These are phyloP conservation scores for Gadus chalcogrammus DNA, from an alignment of 2,113 vertebrate species.

Conservation along the genomic window DNA sequence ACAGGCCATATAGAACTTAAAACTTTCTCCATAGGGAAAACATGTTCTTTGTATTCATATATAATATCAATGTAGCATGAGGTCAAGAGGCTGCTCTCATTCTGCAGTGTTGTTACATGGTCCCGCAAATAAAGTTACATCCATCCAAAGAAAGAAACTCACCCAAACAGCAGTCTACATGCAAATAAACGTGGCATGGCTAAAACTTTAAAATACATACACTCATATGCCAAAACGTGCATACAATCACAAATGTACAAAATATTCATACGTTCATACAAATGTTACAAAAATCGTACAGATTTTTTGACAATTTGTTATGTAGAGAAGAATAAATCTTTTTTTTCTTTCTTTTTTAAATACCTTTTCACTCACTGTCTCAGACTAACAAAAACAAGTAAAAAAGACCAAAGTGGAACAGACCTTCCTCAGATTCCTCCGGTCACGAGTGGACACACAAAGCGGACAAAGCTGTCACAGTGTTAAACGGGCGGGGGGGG, in stretches of 20 bases:
- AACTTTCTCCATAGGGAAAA: slow-evolving; percentile 94
- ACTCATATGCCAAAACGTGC: slow-evolving; percentile 72
- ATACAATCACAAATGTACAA: slow-evolving; percentile 69
- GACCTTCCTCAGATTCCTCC: slow-evolving; percentile 34
- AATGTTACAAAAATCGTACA: slow-evolving; percentile 65
- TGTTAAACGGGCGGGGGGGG: slow-evolving; percentile 54
- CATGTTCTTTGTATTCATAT: slow-evolving; percentile 73
- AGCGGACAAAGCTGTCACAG: slow-evolving; percentile 65
- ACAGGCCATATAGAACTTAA: slow-evolving; percentile 82
- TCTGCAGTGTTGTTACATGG: slow-evolving; percentile 79
- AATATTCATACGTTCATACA: slow-evolving; percentile 67
- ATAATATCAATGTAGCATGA: slow-evolving; percentile 83
- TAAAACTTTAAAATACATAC: slow-evolving; percentile 64
- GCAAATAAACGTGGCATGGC: slow-evolving; percentile 70
- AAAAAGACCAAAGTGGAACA: slow-evolving; percentile 7
- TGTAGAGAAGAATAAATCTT: slow-evolving; percentile 47
- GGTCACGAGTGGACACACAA: slow-evolving; percentile 32
- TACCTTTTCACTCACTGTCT: slow-evolving; percentile 39
- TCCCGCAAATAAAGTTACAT: slow-evolving; percentile 67
- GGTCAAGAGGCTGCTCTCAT: slow-evolving; percentile 78
- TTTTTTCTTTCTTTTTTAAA: slow-evolving; percentile 40
- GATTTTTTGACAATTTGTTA: slow-evolving; percentile 58
- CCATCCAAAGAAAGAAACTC: slow-evolving; percentile 48
- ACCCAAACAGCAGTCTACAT: slow-evolving; percentile 71
- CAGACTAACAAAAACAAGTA: slow-evolving; percentile 37